Evolutionary conservation across 2,797 vertebrate species (phyloP).

Genomic region (Rhinogobio ventralis): DNA sequence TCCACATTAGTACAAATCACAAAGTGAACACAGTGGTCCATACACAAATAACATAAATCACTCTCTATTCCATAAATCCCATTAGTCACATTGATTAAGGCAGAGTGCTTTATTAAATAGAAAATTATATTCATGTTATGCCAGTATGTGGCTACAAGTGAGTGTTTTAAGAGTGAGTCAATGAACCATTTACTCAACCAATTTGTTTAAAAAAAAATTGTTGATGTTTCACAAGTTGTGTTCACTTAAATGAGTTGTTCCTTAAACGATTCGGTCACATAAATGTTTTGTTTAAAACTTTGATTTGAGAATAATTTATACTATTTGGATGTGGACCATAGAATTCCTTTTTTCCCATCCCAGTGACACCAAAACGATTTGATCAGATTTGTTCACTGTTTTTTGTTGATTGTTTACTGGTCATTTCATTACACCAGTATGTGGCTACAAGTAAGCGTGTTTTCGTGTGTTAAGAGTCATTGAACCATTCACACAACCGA

Average conservation of each 20-base stretch:
- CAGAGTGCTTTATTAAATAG: not conserved
- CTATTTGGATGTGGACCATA: not conserved
- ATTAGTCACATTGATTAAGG: not conserved
- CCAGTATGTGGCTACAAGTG: not conserved
- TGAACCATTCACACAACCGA: not conserved
- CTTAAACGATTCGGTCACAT: not conserved
- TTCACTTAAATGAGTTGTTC: not conserved
- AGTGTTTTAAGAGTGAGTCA: not conserved
- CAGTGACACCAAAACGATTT: not conserved
- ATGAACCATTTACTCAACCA: too few relatives aligned
- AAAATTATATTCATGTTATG: not conserved
- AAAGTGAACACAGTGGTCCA: not conserved
- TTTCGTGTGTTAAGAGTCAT: not conserved
- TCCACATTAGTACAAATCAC: not conserved
- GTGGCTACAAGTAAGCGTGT: not conserved
- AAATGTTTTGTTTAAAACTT: not conserved
- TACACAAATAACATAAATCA: not conserved
- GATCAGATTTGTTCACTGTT: not conserved
- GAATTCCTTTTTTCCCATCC: not conserved
- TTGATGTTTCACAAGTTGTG: too few relatives aligned
- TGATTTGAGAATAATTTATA: not conserved
- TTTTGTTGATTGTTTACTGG: not conserved
- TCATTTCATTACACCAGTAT: not conserved
- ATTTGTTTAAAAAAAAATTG: too few relatives aligned
- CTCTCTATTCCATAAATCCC: not conserved